Evolutionary conservation across 37 sponge, comb jelly and placozoan species (phyloP), one percentile per base, ranked within the genome.

Genomic region (Mnemiopsis leidyi): DNA sequence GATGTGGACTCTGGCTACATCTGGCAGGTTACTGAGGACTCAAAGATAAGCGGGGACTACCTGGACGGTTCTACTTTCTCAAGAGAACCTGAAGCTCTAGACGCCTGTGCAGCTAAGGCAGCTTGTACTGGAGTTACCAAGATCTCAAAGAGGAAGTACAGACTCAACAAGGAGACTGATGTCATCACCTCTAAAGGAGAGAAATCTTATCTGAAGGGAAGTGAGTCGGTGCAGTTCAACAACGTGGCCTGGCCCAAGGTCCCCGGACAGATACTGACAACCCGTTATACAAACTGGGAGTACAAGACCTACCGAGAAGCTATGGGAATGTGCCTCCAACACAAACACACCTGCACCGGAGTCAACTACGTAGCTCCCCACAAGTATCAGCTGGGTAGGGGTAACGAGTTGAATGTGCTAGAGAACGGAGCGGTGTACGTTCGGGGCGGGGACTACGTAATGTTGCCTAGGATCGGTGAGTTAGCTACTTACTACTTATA

Each of bases 211-310:
- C 26, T 71, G 30, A 71, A 18, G n/a, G 75, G 75, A 5, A 71
- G 75, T 71, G 30, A 5, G 75, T 13, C 30, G 5, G 75, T 71
- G 3, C 75, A 71, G 75, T 71, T 29, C 75, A n/a, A 29, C 30
- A 71, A 71, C 30, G 30, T 71, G 30, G 75, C 75, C 75, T 71
- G 75, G 75, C 75, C 75, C n/a, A 71, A n/a, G 30, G n/a, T 71
- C 2, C 30, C 26, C 2, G 75, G 75, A 29, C 75, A 71, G 75
- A 71, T 23, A 2, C 7, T 71, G 7, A 48, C 5, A 48, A 13
- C 5, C 9, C 61, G 61, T 48, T 48, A 48, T 13, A 13, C 9
- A 48, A 18, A 18, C n/a, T 29, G 30, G 30, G 30, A 71, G 75
- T n/a, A 28, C n/a, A 71, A 71, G n/a, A 71, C 75, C 75, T 29